Evolutionary conservation across 2,113 vertebrate species (phyloP), one percentile per base, ranked within the genome.

Genomic region (Reinhardtius hippoglossoides): DNA sequence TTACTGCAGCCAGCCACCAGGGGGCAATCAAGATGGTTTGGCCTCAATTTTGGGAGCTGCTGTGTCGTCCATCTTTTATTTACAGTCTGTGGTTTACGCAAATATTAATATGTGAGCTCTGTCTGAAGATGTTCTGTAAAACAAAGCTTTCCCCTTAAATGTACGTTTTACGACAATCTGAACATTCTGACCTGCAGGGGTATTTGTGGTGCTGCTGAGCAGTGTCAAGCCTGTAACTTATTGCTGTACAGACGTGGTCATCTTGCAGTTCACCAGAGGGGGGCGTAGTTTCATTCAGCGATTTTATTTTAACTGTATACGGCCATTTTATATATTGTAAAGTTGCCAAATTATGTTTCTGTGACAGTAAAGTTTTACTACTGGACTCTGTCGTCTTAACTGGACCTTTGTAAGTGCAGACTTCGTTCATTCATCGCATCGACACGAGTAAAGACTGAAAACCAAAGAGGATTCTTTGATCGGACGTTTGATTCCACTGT

Each of bases 401-500:
- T 50, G 44, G 23, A 78, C 44, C 44, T 72, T 42, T 75, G 31
- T 75, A 48, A 44, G 26, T 68, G 31, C 13, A 46, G 44, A 46
- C 3, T 9, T 7, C 3, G 9, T 42, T 18, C 46, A 6, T 48
- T 20, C 46, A 50, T 50, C 18, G 0, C 46, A 50, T 50, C 46
- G 8, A 50, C 46, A 50, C 46, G 52, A 50, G 44, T 67, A 62
- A 78, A 75, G 81, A 77, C 74, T 72, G 52, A 87, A 83, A 50
- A 81, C 87, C 85, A 89, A 88, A 89, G 83, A 85, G 5, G 9
- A 66, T 68, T 56, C 40, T 57, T 44, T 61, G 18, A 74, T 40
- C 37, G 68, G 48, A 27, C 10, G 0, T 16, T 16, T 16, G 44
- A 37, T 46, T 16, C 44, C 15, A 16, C 46, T 50, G 46, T 50